These are phyloP conservation scores for Drosophila saltans DNA, from an alignment of 1,140 invertebrate genomes.

Conservation along the genomic window DNA sequence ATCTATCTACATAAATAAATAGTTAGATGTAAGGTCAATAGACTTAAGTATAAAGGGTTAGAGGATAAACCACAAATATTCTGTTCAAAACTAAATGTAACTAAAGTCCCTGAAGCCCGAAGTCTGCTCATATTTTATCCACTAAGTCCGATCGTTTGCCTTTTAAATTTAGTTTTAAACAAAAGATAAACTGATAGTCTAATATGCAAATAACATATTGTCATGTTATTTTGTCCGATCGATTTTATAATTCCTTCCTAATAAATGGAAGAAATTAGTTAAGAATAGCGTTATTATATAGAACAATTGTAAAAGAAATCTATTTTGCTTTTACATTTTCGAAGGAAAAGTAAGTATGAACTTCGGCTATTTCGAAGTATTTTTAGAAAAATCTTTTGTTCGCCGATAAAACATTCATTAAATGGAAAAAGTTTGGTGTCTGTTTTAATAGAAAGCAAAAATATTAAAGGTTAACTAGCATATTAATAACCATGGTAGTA, in stretches of 20 bases:
- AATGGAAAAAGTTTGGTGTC: too few relatives aligned
- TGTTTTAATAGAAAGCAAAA: too few relatives aligned
- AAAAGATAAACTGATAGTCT: background rate
- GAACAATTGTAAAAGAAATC: too few relatives aligned
- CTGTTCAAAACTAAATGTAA: too few relatives aligned
- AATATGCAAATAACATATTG: background rate
- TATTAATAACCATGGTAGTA: too few relatives aligned
- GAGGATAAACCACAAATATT: too few relatives aligned
- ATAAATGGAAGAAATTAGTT: too few relatives aligned
- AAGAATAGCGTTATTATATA: too few relatives aligned
- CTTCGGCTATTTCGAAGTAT: background rate
- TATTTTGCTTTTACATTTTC: too few relatives aligned
- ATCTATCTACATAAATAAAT: too few relatives aligned
- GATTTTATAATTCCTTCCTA: background rate
- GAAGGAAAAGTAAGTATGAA: background rate
- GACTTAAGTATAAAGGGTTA: background rate
- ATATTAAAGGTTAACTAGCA: too few relatives aligned
- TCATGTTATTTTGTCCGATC: background rate
- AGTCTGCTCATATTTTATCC: background rate
- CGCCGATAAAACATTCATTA: too few relatives aligned
- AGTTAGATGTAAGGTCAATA: background rate
- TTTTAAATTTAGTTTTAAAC: background rate
- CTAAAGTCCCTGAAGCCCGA: background rate
- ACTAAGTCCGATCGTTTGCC: background rate
- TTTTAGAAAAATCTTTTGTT: background rate